Conservation (phyloP, 2,888 invertebrate genomes). For the Gandaritis pyraliata region DNA sequence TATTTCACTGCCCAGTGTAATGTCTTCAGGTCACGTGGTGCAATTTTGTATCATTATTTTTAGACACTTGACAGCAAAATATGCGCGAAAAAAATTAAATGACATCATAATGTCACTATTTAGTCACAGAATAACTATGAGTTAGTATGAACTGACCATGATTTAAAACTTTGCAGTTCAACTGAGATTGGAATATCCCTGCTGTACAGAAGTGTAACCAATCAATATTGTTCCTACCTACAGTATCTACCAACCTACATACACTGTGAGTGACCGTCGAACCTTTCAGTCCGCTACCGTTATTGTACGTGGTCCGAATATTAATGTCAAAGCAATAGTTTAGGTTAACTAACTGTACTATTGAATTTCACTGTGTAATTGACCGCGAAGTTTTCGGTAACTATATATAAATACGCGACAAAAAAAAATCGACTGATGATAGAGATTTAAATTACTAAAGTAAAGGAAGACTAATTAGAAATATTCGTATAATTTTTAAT, state of each 20-base stretch:
- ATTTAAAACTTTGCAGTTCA: too few relatives aligned
- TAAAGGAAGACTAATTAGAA: too few relatives aligned
- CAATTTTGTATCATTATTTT: too few relatives aligned
- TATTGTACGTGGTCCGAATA: constrained; percentile 38
- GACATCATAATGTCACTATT: too few relatives aligned
- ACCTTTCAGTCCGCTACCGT: constrained; percentile 42
- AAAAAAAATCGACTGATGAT: neutral
- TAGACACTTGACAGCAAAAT: too few relatives aligned
- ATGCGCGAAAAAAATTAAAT: too few relatives aligned
- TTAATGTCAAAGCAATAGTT: constrained; percentile 41
- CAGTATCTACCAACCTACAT: constrained; percentile 15
- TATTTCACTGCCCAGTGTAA: too few relatives aligned
- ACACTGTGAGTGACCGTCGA: constrained; percentile 30
- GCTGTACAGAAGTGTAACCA: constrained; percentile 18
- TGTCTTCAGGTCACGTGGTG: too few relatives aligned
- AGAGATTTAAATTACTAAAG: neutral
- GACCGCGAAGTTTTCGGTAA: constrained; percentile 28
- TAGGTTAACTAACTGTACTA: constrained; percentile 43
- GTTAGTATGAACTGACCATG: too few relatives aligned
- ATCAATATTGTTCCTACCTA: constrained; percentile 20
- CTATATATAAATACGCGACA: neutral
- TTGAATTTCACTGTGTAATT: constrained; percentile 40
- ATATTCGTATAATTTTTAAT: too few relatives aligned
- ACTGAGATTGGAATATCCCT: too few relatives aligned
- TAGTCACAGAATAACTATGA: too few relatives aligned